Evolutionary conservation across 1,140 invertebrate genomes (phyloP).

Genomic region (Platyura marginata): DNA sequence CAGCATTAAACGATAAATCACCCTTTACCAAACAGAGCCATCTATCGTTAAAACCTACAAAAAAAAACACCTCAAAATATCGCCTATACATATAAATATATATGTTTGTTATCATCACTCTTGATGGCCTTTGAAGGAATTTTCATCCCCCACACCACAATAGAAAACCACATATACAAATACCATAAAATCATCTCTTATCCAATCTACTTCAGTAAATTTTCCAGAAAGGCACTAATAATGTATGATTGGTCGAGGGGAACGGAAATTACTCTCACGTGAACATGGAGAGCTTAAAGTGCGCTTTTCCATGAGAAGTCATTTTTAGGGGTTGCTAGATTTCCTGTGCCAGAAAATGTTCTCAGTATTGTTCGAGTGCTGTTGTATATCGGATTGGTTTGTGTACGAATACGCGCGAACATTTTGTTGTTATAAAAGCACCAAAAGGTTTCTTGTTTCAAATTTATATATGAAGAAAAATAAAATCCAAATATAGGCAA

Average conservation of each 20-base stretch:
- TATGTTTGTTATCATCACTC: no score
- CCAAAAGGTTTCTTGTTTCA: background rate
- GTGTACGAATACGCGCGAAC: background rate
- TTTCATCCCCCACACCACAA: no score
- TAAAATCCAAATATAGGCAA: background rate
- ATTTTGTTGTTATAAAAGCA: background rate
- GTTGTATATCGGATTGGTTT: background rate
- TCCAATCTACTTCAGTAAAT: background rate
- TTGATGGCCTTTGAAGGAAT: no score
- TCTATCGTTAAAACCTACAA: no score
- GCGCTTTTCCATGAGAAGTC: background rate
- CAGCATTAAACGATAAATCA: no score
- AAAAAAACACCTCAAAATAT: no score
- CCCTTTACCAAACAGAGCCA: no score
- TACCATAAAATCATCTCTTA: no score
- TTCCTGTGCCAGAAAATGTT: background rate
- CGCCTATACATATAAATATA: no score
- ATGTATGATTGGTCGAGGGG: background rate
- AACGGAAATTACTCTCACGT: background rate
- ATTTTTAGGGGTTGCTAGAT: background rate
- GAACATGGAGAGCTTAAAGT: background rate
- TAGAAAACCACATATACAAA: no score
- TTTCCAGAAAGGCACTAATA: background rate
- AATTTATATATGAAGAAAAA: background rate
- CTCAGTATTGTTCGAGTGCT: background rate